Base-by-base conservation (phyloP, 2,888 invertebrate genomes). In the Anoplius nigerrimus region DNA sequence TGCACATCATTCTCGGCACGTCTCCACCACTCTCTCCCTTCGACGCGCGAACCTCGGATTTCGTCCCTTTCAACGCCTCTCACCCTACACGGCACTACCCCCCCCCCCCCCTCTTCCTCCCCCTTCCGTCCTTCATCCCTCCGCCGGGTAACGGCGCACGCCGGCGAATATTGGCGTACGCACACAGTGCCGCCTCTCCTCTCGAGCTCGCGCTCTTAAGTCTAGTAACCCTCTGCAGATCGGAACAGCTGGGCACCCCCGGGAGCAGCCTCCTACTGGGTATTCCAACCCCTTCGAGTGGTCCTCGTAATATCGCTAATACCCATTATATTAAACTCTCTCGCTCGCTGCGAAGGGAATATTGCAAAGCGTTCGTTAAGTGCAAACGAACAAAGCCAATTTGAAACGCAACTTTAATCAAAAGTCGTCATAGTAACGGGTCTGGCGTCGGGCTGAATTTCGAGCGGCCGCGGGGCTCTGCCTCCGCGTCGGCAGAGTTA, bases 361-460 rank as follows among this genome's bases (percentile, higher is more conserved):
- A 68, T 57, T 64, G 68, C 57, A 65, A 74, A 71, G 69, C 62
- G 59, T 66, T 78, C 71, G 71, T 76, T 69, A 72, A 78, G 77
- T 72, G 77, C 77, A 75, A 79, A 75, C 77, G 79, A 63, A 77
- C 77, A 79, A 78, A 76, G 78, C 75, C 75, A 78, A 79, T 79
- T 77, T 72, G 72, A 69, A 69, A 71, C 71, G 72, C 65, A 62
- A 62, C 66, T 76, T 77, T 75, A 75, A 79, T 79, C 78, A 78
- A 79, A 78, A 79, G 75, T 78, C 69, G 79, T 79, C 79, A 68
- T 76, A 75, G 79, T 77, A 72, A 77, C 75, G 68, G 62, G 62
- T n/a, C n/a, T n/a, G 43, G 22, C 60, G 46, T 2, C 46, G 63
- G 16, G 24, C 53, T 48, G n/a, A 20, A 48, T 48, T 48, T 48